Base-by-base conservation (phyloP, 2,113 vertebrate species). In the Chaenogobius annularis region DNA sequence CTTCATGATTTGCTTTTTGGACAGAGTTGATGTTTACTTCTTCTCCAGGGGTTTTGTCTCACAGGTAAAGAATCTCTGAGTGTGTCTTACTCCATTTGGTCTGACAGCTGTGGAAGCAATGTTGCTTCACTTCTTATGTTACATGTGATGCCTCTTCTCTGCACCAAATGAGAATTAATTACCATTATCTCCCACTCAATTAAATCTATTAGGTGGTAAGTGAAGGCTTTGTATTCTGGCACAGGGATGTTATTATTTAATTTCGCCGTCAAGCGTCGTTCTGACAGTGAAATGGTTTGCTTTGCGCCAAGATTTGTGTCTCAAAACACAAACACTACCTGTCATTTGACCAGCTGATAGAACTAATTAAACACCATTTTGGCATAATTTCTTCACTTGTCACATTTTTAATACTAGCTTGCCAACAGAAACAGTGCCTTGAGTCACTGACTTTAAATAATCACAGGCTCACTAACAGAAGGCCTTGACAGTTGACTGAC, bases 131-230 rank as follows among this genome's bases (percentile, higher is more conserved):
- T 70, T 11, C 48, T 79, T 22, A 31, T 63, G 73, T 79, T 74
- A 50, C 13, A 55, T 0, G 9, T 23, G 58, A 58, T 69, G 67
- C 22, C 47, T 55, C 72, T 52, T 22, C 52, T n/a, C 46, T 2
- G 13, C 10, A n/a, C 46, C 47, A 75, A 83, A 79, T 85, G 59
- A 10, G 74, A 83, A 86, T 88, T 37, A 89, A 85, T 81, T 73
- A 73, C 69, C 76, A 56, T 78, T 81, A 78, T 85, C 83, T 83
- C 75, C 54, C 77, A 62, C 68, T 66, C 70, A 73, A 63, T 84
- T 81, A 20, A 79, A 74, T 69, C 65, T 68, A 73, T 81, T 72
- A 65, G 47, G 14, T 12, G 40, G 15, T 70, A 78, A 79, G 71
- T 37, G 6, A 59, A 35, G 62, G 78, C 54, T 71, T 44, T 23